Conservation (phyloP, 2,888 invertebrate genomes). For the Alentia gelatinosa region DNA sequence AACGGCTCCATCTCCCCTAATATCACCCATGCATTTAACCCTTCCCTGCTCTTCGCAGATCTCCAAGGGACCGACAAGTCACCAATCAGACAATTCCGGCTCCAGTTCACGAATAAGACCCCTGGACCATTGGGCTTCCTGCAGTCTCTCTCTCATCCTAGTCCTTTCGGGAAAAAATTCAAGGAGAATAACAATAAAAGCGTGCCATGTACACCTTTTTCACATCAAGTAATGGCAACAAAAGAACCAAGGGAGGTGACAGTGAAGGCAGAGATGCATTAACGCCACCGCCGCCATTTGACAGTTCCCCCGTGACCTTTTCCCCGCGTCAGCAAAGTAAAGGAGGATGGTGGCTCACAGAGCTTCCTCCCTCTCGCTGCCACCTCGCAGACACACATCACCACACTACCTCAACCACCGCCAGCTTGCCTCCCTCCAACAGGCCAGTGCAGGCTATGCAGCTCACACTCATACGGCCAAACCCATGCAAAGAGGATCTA, state of each 20-base stretch:
- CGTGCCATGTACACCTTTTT: neutral
- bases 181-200: neutral
- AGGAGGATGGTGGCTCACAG: neutral
- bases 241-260: neutral
- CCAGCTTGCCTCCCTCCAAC: no score
- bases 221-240: neutral
- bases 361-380: neutral
- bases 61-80: neutral
- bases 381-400: neutral
- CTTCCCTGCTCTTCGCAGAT: neutral
- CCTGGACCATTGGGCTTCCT: neutral
- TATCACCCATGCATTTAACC: neutral
- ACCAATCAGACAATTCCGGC: neutral
- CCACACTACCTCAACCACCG: no score
- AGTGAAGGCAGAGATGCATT: neutral
- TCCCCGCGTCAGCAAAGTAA: neutral
- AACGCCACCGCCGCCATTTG: neutral
- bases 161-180: no score
- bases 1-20: neutral
- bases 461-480: neutral
- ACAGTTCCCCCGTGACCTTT: neutral
- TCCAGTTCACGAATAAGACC: neutral
- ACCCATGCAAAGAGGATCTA: neutral
- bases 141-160: neutral
- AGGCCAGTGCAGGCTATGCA: no score